A percentile compares a stretch with the other conserved stretches of the same genome.
phyloP scores from a whole-genome alignment of 2,888 invertebrate species.

The Drosophila merina region DNA sequence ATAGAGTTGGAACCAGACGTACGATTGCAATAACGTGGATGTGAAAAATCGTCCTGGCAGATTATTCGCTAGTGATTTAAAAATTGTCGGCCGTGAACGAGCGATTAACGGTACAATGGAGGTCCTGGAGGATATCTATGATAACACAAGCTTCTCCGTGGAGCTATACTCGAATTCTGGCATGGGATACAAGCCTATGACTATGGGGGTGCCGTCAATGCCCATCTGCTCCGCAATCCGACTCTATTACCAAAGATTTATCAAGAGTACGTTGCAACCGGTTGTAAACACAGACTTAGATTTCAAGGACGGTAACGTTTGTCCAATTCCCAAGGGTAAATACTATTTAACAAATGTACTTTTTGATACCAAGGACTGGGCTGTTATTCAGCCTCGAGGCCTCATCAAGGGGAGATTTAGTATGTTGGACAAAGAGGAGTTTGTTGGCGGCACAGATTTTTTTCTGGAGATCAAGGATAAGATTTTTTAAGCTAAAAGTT shows the following conservation, averaged over 20 bases:
- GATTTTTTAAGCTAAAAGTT: neutral
- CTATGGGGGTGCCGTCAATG: too few species aligned
- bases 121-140: constrained; percentile 47
- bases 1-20: neutral
- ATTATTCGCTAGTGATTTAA: neutral
- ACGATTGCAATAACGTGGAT: neutral
- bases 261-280: constrained; percentile 40
- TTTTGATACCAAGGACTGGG: constrained; percentile 54
- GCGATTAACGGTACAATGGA: constrained; percentile 55
- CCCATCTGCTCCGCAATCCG: constrained; percentile 44
- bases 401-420: constrained; percentile 46
- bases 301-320: constrained; percentile 50
- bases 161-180: too few species aligned
- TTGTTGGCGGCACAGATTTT: constrained; percentile 40
- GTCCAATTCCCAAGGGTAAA: constrained; percentile 57
- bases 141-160: constrained; percentile 17
- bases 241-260: constrained; percentile 47
- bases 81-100: neutral
- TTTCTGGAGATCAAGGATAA: constrained; percentile 46
- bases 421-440: constrained; percentile 34
- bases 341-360: constrained; percentile 54
- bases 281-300: constrained; percentile 57
- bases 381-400: constrained; percentile 53
- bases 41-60: neutral
- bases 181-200: too few species aligned